Evolutionary conservation across 2,113 vertebrate genomes (phyloP).

Genomic region (Pardalotus punctatus): DNA sequence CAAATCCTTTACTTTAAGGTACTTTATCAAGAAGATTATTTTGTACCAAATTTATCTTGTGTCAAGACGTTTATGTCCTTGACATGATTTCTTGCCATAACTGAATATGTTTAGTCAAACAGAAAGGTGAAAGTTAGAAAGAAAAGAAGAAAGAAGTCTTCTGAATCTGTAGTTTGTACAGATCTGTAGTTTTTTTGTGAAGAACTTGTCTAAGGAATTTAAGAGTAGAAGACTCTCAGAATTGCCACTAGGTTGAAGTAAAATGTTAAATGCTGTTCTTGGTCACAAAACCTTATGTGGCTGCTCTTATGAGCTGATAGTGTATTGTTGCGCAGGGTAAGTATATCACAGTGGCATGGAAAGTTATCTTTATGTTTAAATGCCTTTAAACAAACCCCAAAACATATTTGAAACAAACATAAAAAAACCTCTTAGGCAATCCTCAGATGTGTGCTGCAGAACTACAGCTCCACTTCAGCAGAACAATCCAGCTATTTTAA

Average conservation of each 20-base stretch:
- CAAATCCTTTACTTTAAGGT: background rate
- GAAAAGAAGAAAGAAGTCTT: too few species aligned
- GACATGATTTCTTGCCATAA: background rate
- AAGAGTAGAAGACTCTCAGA: background rate
- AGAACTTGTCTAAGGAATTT: background rate
- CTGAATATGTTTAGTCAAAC: background rate
- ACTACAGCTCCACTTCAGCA: background rate
- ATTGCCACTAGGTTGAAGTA: background rate
- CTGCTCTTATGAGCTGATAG: background rate
- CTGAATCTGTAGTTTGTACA: background rate
- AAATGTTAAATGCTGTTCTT: background rate
- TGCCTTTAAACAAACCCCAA: background rate
- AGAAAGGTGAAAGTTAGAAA: background rate
- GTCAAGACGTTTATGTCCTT: background rate
- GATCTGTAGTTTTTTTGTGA: background rate
- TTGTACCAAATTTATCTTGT: background rate
- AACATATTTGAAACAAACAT: background rate
- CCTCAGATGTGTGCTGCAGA: background rate
- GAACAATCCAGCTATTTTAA: background rate
- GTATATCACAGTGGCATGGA: fast-evolving
- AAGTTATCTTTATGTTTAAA: background rate
- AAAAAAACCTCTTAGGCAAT: background rate
- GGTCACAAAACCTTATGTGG: background rate
- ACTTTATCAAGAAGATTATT: background rate
- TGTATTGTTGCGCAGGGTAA: background rate